Evolutionary conservation across 2,888 invertebrate species (phyloP), one percentile per base, ranked within the genome.

Genomic region (Drosophila ezoana): DNA sequence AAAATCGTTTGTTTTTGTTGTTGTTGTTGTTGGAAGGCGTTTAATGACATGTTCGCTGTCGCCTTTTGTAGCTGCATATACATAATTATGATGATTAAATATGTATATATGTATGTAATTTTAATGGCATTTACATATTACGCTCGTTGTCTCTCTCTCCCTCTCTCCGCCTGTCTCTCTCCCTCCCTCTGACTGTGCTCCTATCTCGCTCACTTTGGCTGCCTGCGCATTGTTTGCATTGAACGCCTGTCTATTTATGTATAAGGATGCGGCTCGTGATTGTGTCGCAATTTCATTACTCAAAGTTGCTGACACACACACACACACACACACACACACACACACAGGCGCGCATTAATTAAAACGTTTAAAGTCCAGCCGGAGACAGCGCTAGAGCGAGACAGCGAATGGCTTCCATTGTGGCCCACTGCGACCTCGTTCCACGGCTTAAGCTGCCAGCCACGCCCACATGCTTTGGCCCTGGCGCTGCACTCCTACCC

Each of bases 171-270:
- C n/a, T 23, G 9, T 16, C 52, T 16, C 9, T 9, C 37, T 38
- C 10, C n/a, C n/a, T n/a, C 28, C 20, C 10, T 20, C 11, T 32
- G 6, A 13, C 51, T 9, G 41, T 35, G 9, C 11, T 16, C 10
- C 23, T 32, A 23, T 37, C 13, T n/a, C 14, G 14, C 38, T 14
- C 14, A 8, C 38, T 14, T 38, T 3, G 3, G n/a, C 18, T 33
- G 8, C 4, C 33, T 53, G 32, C 5, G 13, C 53, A 60, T 77
- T 79, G 72, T 77, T 81, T 72, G 8, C 28, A 85, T 85, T 75
- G 69, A 75, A 76, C 73, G 71, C 71, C 79, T 75, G 73, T 57
- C 79, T 79, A 79, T 84, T 73, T 81, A 71, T 84, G 72, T 81
- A 71, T 65, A 76, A 51, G 59, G 62, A 57, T 49, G 63, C 72